phyloP scores from a whole-genome alignment of 2,888 invertebrate genomes.

The Polydrusus pterygomalis region DNA sequence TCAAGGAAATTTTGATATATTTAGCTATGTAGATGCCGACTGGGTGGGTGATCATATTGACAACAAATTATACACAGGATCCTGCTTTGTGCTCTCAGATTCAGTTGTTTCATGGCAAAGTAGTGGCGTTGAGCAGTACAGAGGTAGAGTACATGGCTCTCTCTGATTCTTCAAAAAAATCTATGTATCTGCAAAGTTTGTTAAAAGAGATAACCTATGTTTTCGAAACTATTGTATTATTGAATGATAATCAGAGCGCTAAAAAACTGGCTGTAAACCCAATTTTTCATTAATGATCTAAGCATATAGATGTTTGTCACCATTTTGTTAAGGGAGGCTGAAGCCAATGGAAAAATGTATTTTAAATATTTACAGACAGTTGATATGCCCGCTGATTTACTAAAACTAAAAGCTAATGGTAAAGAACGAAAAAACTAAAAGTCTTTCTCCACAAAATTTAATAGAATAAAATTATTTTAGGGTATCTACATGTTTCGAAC shows the following conservation, averaged over 20 bases:
- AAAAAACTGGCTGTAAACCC: neutral
- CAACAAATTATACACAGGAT: conserved; percentile 68
- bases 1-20: too few relatives aligned
- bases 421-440: too few relatives aligned
- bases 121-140: conserved; percentile 61
- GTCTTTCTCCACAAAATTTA: too few relatives aligned
- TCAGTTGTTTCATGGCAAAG: too few relatives aligned
- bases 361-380: neutral
- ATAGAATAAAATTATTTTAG: too few relatives aligned
- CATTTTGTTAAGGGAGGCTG: conserved; percentile 49
- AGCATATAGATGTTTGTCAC: conserved; percentile 49
- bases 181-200: conserved; percentile 36
- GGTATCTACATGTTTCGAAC: too few relatives aligned
- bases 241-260: conserved; percentile 55
- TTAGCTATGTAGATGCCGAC: conserved; percentile 45
- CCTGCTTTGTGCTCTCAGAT: too few relatives aligned
- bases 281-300: conserved; percentile 25
- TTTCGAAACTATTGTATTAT: conserved; percentile 13
- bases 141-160: conserved; percentile 64
- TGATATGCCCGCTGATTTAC: neutral
- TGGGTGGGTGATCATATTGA: conserved; percentile 45
- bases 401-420: too few relatives aligned
- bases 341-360: too few relatives aligned
- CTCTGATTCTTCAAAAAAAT: conserved; percentile 57
- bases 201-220: conserved; percentile 33